These are phyloP conservation scores for Hafferia zeledoni DNA, from an alignment of 2,797 vertebrate species.

Conservation along the genomic window DNA sequence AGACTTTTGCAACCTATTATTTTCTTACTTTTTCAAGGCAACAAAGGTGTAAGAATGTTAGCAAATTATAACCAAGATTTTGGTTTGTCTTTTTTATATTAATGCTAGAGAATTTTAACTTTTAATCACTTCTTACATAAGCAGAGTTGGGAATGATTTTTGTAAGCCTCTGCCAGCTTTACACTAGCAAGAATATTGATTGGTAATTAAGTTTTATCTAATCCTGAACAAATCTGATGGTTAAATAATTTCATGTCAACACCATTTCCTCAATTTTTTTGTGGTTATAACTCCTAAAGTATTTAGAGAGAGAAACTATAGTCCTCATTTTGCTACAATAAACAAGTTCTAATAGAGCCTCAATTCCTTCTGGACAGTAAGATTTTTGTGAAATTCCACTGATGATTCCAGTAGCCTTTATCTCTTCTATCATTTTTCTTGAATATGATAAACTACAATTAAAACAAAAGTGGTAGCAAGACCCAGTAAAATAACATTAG, in stretches of 20 bases:
- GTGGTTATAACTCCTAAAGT: neutral
- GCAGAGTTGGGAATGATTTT: neutral
- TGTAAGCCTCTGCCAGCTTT: neutral
- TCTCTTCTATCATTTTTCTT: neutral
- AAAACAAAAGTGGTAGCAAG: neutral
- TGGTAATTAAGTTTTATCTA: neutral
- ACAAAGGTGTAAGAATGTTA: neutral
- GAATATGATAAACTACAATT: neutral
- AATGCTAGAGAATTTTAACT: neutral
- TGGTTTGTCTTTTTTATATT: neutral
- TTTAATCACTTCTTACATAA: neutral
- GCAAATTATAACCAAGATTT: neutral
- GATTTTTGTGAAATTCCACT: neutral
- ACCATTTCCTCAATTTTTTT: neutral
- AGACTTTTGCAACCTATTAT: neutral
- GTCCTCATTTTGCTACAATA: neutral
- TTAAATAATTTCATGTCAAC: neutral
- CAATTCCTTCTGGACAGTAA: fast-evolving
- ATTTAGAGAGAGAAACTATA: neutral
- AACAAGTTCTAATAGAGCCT: neutral
- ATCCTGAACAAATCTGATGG: neutral
- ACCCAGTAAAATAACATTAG: neutral
- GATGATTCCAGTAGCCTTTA: neutral
- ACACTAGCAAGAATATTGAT: neutral
- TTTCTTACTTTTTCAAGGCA: neutral